phyloP scores from a whole-genome alignment of 2,113 vertebrate genomes.

The Hippocampus barbouri region DNA sequence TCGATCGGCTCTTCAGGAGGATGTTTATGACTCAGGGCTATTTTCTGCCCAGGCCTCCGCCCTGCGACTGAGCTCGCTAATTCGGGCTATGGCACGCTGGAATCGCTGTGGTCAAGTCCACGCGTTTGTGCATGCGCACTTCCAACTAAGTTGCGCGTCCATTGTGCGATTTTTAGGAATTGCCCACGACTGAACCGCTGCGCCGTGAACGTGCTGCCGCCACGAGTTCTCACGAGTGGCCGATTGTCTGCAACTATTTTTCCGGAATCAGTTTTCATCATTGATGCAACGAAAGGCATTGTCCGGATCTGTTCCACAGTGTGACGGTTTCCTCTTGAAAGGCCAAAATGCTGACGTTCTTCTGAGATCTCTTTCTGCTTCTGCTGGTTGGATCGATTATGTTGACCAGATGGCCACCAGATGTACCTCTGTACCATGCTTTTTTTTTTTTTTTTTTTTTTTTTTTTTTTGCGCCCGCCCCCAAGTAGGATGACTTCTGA shows the following conservation, averaged over 20 bases:
- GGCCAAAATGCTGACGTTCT: too few relatives aligned
- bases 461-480: neutral
- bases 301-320: too few relatives aligned
- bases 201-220: too few relatives aligned
- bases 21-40: slow-evolving; percentile 71
- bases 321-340: too few relatives aligned
- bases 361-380: too few relatives aligned
- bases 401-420: slow-evolving; percentile 68
- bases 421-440: slow-evolving; percentile 38
- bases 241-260: too few relatives aligned
- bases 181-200: too few relatives aligned
- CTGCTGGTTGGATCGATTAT: neutral
- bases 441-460: neutral
- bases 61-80: slow-evolving; percentile 16
- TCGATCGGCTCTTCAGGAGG: slow-evolving; percentile 64
- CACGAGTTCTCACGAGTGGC: too few relatives aligned
- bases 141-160: too few relatives aligned
- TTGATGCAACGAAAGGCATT: too few relatives aligned
- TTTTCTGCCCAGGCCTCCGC: slow-evolving; percentile 64
- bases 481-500: slow-evolving; percentile 17
- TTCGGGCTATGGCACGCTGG: slow-evolving; percentile 33
- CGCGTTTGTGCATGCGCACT: neutral
- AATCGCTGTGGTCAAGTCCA: slow-evolving; percentile 19
- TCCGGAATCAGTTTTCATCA: too few relatives aligned
- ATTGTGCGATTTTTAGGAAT: too few relatives aligned